These are phyloP conservation scores for Hypothenemus hampei DNA, from an alignment of 1,140 invertebrate genomes.

Conservation along the genomic window DNA sequence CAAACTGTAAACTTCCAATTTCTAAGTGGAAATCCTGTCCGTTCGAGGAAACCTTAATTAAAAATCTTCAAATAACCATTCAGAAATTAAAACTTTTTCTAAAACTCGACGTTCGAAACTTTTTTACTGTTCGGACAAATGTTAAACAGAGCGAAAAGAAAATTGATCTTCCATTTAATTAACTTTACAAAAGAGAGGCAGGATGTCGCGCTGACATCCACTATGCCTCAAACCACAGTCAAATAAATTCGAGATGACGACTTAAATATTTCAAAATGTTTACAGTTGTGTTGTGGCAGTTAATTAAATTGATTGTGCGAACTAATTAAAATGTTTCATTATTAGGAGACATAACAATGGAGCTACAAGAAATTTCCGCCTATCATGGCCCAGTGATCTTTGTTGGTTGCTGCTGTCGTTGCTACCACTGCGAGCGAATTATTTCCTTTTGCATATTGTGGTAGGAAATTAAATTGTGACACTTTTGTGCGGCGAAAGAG, in stretches of 20 bases:
- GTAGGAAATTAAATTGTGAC: constrained; percentile 6
- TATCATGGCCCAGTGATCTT: too few relatives aligned
- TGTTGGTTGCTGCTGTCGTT: too few relatives aligned
- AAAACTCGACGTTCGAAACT: too few relatives aligned
- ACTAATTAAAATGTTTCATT: constrained; percentile 18
- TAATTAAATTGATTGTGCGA: constrained; percentile 16
- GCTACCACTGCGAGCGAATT: constrained; percentile 10
- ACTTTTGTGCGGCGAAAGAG: too few relatives aligned
- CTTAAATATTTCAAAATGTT: constrained; percentile 17
- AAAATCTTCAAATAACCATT: too few relatives aligned
- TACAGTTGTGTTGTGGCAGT: constrained; percentile 15
- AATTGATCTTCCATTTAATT: constrained; percentile 5
- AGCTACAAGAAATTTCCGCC: too few relatives aligned
- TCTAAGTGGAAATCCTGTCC: too few relatives aligned
- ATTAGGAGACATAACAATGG: constrained; percentile 7
- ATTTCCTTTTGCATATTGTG: constrained; percentile 10
- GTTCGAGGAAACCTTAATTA: too few relatives aligned
- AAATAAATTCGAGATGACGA: constrained; percentile 13
- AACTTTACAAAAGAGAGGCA: constrained; percentile 4
- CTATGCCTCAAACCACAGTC: background rate
- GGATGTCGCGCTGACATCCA: too few relatives aligned
- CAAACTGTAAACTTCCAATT: too few relatives aligned
- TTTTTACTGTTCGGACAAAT: too few relatives aligned
- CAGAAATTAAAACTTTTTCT: too few relatives aligned
- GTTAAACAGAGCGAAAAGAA: background rate